A percentile compares a stretch with the other conserved stretches of the same genome.
phyloP scores from a whole-genome alignment of 2,888 invertebrate genomes.

The Schizotus pectinicornis region DNA sequence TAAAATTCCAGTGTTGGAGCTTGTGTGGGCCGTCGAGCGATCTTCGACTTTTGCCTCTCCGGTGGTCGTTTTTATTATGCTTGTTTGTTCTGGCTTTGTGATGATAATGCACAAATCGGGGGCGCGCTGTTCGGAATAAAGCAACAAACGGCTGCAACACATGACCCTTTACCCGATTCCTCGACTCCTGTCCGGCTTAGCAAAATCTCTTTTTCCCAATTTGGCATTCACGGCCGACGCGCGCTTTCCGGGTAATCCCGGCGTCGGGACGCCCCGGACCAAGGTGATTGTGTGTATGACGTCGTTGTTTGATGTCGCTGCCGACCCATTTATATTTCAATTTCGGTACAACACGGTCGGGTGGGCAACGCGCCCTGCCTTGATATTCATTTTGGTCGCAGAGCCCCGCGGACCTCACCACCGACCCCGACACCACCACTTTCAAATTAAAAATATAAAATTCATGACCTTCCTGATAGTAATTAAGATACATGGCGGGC shows the following conservation, averaged over 20 bases:
- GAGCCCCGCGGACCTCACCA: neutral
- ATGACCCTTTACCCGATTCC: slow-evolving; percentile 24
- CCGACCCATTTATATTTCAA: slow-evolving; percentile 20
- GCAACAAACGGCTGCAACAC: slow-evolving; percentile 23
- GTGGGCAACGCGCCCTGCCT: neutral
- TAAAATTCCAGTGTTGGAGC: slow-evolving; percentile 19
- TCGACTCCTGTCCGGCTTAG: slow-evolving; percentile 31
- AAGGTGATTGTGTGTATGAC: slow-evolving; percentile 17
- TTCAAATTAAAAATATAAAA: slow-evolving; percentile 30
- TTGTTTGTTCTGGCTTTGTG: slow-evolving; percentile 27
- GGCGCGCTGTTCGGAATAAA: slow-evolving; percentile 14
- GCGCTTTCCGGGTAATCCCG: slow-evolving; percentile 10
- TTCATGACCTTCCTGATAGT: slow-evolving; percentile 29
- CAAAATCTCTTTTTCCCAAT: slow-evolving; percentile 34
- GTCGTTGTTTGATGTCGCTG: slow-evolving; percentile 23
- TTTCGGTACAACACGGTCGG: slow-evolving; percentile 17
- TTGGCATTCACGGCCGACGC: slow-evolving; percentile 32
- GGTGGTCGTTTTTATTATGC: slow-evolving; percentile 15
- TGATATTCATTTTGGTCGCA: slow-evolving; percentile 15
- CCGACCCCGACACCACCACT: slow-evolving; percentile 6
- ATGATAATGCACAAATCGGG: slow-evolving; percentile 30
- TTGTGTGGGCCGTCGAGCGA: slow-evolving; percentile 12
- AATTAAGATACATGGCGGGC: slow-evolving; percentile 27
- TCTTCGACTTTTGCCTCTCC: slow-evolving; percentile 7
- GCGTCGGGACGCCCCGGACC: neutral